Base-by-base conservation (phyloP, 64 coral and sea anemone genomes). In the Actinia equina region DNA sequence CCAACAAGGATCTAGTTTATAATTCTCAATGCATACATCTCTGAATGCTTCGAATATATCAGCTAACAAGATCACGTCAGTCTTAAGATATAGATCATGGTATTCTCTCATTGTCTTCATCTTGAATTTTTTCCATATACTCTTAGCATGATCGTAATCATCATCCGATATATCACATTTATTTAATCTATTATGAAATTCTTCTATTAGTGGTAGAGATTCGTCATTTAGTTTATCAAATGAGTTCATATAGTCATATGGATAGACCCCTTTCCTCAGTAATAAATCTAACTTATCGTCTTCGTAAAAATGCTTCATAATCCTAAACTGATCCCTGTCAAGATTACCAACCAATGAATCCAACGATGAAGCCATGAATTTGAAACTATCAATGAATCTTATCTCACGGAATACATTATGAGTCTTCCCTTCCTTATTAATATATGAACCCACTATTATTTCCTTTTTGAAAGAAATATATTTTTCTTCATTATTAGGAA, bases 231-330 rank as follows among this genome's bases (percentile, higher is more conserved):
- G 22, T 17, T 90, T 86, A 0, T 91, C 52, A 8, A 86, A 15
- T 13, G 5, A 5, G 19, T 9, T 25, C 1, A 86, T 16, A 17
- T 51, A 91, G 17, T 86, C 89, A 27, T 91, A 91, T 4, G 89
- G 89, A 65, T 23, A 91, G 42, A 91, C 74, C 17, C 83, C 89
- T 69, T 91, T 91, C 59, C 54, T 76, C 22, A 20, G 46, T 18
- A 91, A 59, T 30, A 91, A 25, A 4, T 91, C 19, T 17, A 80
- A 30, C 23, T 86, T 17, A 44, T 77, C 42, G 17, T 52, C 44
- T 41, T 58, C 20, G 76, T 67, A 91, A 18, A 60, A 76, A 27
- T 7, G 86, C 16, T 7, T 51, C 7, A 85, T 12, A 2, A 44
- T 79, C 59, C 42, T 71, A 12, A 80, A 91, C 6, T 19, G 20